Evolutionary conservation across 2,888 invertebrate genomes (phyloP).

Genomic region (Brachyopa scutellaris): DNA sequence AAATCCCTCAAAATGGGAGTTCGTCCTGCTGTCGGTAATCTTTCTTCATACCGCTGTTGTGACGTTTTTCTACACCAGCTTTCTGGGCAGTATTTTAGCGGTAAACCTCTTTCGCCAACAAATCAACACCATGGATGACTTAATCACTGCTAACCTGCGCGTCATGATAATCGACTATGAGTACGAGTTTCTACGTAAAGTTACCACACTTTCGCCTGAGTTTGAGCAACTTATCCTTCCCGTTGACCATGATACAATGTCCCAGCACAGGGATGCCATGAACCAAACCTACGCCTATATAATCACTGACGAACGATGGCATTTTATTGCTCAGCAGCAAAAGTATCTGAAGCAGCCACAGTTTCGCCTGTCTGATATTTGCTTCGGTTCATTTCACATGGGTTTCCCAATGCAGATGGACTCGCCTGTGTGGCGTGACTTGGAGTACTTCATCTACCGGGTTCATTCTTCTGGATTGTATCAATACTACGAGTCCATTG

Average conservation of each 20-base stretch:
- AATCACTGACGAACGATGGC: slow-evolving; percentile 77
- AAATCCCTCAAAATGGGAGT: slow-evolving; percentile 69
- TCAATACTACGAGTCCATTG: slow-evolving; percentile 74
- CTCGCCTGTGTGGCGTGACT: slow-evolving; percentile 53
- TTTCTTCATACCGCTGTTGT: slow-evolving; percentile 77
- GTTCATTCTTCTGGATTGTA: slow-evolving; percentile 77
- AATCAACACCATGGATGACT: slow-evolving; percentile 77
- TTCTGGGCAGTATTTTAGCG: slow-evolving; percentile 77
- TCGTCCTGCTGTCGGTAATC: slow-evolving; percentile 73
- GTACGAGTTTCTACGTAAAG: slow-evolving; percentile 74
- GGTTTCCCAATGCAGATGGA: slow-evolving; percentile 66
- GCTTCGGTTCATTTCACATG: slow-evolving; percentile 76
- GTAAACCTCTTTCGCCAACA: slow-evolving; percentile 76
- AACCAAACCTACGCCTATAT: slow-evolving; percentile 77
- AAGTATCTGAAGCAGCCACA: slow-evolving; percentile 74
- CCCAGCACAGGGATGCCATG: slow-evolving; percentile 66
- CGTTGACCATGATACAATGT: slow-evolving; percentile 74
- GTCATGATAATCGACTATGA: slow-evolving; percentile 79
- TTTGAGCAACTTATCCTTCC: slow-evolving; percentile 74
- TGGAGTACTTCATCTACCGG: slow-evolving; percentile 75
- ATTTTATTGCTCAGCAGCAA: slow-evolving; percentile 75
- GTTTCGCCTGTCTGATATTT: slow-evolving; percentile 77
- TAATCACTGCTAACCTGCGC: slow-evolving; percentile 74
- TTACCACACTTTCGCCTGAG: slow-evolving; percentile 65
- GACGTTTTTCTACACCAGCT: slow-evolving; percentile 76